Base-by-base conservation (phyloP, 2,797 vertebrate species). In the Eurystomus glaucurus region DNA sequence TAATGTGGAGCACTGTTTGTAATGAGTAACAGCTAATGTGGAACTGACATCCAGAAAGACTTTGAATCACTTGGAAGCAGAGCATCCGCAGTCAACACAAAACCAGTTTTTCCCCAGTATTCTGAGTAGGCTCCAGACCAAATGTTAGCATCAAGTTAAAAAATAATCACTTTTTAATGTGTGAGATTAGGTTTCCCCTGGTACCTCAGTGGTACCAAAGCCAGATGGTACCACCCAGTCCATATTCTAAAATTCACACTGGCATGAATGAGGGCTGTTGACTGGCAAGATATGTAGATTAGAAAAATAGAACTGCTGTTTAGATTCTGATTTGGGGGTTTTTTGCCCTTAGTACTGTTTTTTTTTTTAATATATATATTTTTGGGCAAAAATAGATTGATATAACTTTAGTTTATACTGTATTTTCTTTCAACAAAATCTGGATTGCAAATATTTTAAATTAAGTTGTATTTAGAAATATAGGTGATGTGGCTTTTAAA, bases 101-200 rank as follows among this genome's bases (percentile, higher is more conserved):
- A 75, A 70, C 1, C 0, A 1, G 3, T 58, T 61, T 85, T 6
- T 0, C 5, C 12, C 4, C 20, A 29, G 3, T 28, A 41, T 76
- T 79, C 71, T 50, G 37, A 79, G 46, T 41, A 75, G 46, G 7
- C 4, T 75, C 8, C 35, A 71, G 15, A 75, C 5, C 21, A 81
- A 84, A 84, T 43, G 64, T 19, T 28, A 70, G 3, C n/a, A 77
- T 20, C 5, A 52, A 70, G 5, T 23, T 66, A 19, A 83, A 86
- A 94, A 83, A 43, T 1, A 76, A 28, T 28, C 2, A 9, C 4
- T 57, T 69, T 52, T 76, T 52, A 57, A 29, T 58, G 11, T 62
- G 10, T 60, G 41, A 57, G 6, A 45, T 82, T 39, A 62, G 3
- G 5, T 82, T 91, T 91, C 46, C n/a, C 65, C 72, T 75, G 31